Percentiles rank a stretch among this genome's conserved stretches.
Conservation (phyloP, 1,140 invertebrate species). For the Saccostrea cuccullata region DNA sequence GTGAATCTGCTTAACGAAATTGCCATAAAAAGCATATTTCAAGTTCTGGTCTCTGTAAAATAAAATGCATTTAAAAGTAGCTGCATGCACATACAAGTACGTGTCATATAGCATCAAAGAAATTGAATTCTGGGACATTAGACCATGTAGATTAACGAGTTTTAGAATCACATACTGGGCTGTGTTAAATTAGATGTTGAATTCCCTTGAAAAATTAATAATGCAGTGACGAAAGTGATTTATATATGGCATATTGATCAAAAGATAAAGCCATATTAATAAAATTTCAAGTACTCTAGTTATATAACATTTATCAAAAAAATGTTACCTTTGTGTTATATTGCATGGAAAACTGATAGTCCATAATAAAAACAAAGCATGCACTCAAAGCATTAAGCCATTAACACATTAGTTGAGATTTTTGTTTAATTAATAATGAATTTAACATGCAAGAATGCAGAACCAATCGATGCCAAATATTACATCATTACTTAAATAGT, state of each 20-base stretch:
- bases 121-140: neutral
- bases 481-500: too few species aligned
- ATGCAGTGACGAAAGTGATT: neutral
- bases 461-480: neutral
- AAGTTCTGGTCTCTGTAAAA: neutral
- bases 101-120: neutral
- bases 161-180: neutral
- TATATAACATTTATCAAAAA: neutral
- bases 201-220: constrained; percentile 21
- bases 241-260: neutral
- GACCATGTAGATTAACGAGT: too few species aligned
- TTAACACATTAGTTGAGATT: neutral
- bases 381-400: neutral
- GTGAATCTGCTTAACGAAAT: neutral
- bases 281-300: neutral
- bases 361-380: neutral
- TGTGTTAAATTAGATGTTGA: neutral
- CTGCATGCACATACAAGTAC: neutral
- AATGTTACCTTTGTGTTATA: neutral
- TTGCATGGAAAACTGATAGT: neutral
- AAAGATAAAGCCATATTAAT: neutral
- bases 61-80: neutral
- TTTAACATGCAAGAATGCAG: neutral
- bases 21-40: neutral
- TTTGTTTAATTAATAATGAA: neutral